Base-by-base conservation (phyloP, 1,140 invertebrate species). In the Idris sp. region DNA sequence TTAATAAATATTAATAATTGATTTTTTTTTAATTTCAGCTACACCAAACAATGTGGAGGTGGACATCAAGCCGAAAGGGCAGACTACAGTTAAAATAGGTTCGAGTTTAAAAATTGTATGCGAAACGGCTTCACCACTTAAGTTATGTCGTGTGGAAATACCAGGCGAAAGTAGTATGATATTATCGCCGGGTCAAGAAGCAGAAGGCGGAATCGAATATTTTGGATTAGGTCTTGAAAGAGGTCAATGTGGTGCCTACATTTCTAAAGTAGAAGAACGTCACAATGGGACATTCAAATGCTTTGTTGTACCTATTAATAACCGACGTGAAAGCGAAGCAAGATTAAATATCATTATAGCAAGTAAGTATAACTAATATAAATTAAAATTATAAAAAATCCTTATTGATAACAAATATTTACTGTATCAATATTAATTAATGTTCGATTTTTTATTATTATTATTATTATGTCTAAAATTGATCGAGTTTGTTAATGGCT, bases 221-320 rank as follows among this genome's bases (percentile, higher is more conserved):
- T 88, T 82, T 51, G 91, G 91, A 1, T 76, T 77, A 0, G 90
- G 91, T 1, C 59, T 90, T 0, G 81, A 90, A 38, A 78, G 80
- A 9, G 93, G 93, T 0, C 88, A 93, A 56, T 94, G 93, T 73
- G 93, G 93, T 1, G 89, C 92, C 2, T 88, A 83, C 10, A 92
- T 94, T 31, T 82, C 89, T 7, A 85, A 84, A 19, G 89, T 93
- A 2, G 89, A 87, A 48, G 90, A 92, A 26, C 87, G 83, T 46
- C 88, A 92, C 74, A 92, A 94, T 79, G 93, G 93, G 1, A 86
- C 89, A 35, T 89, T 93, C 53, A 91, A 89, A 35, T 94, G 93
- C 76, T 89, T 87, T 9, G 73, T 93, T 16, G 90, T 89, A 0
- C 85, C 90, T 0, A 68, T 79, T 28, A 83, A 83, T 10, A 87